phyloP scores from a whole-genome alignment of 2,113 vertebrate genomes.

The Fregetta grallaria region DNA sequence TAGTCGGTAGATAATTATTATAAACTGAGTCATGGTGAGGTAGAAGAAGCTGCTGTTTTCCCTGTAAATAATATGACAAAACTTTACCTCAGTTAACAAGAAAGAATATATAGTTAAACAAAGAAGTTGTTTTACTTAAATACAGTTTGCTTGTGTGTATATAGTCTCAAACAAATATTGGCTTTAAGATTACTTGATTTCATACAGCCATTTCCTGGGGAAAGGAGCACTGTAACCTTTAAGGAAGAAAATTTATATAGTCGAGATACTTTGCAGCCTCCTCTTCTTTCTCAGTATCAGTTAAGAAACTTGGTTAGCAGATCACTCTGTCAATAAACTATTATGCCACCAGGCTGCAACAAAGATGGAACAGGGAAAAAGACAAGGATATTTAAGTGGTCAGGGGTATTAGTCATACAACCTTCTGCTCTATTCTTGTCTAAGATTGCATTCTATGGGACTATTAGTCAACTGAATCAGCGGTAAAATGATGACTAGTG shows the following conservation, averaged over 20 bases:
- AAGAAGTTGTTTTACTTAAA: neutral
- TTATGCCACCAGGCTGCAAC: neutral
- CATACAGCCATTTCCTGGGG: neutral
- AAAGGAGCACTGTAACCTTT: neutral
- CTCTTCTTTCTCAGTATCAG: neutral
- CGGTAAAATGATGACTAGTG: neutral
- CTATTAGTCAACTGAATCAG: neutral
- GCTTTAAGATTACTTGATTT: neutral
- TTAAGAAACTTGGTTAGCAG: neutral
- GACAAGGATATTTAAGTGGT: neutral
- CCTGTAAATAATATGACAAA: neutral
- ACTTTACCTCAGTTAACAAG: neutral
- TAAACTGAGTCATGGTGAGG: neutral
- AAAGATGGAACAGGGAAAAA: neutral
- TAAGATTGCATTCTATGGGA: neutral
- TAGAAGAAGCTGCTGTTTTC: neutral
- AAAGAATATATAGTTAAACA: neutral
- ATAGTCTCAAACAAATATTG: neutral
- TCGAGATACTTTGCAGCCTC: neutral
- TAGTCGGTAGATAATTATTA: neutral
- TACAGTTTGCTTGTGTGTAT: neutral
- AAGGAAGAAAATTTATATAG: neutral
- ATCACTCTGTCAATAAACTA: neutral
- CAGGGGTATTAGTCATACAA: neutral
- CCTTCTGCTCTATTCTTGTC: neutral